Percentiles rank a stretch among this genome's conserved stretches.
Evolutionary conservation across 2,888 invertebrate genomes (phyloP).

Genomic region (Drosophila testacea): DNA sequence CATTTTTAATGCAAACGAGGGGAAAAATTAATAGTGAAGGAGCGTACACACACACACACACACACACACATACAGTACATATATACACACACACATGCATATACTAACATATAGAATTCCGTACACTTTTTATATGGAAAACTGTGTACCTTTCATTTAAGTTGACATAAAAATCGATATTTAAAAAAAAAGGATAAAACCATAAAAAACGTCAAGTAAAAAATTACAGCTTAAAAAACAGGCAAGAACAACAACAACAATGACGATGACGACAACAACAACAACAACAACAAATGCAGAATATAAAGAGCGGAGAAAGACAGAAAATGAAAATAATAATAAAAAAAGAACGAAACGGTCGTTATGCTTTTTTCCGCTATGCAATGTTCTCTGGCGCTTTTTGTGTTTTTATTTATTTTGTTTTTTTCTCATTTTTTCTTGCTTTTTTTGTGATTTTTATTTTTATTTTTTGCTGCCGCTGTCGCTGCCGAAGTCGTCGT

Average conservation of each 20-base stretch:
- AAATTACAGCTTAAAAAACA: slow-evolving; percentile 79
- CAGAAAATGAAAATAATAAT: slow-evolving; percentile 78
- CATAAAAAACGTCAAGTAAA: slow-evolving; percentile 77
- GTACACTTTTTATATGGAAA: slow-evolving; percentile 67
- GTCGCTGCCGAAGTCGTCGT: slow-evolving; percentile 22
- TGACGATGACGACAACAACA: slow-evolving; percentile 15
- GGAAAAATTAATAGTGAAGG: slow-evolving; percentile 52
- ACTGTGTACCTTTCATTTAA: slow-evolving; percentile 81
- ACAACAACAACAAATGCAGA: slow-evolving; percentile 40
- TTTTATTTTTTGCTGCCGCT: slow-evolving; percentile 33
- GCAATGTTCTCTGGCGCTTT: slow-evolving; percentile 59
- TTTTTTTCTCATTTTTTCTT: slow-evolving; percentile 40
- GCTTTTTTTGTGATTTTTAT: slow-evolving; percentile 37
- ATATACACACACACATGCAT: slow-evolving; percentile 4
- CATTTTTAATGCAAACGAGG: slow-evolving; percentile 42
- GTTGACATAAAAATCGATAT: slow-evolving; percentile 82
- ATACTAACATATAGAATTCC: slow-evolving; percentile 48
- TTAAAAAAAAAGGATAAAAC: slow-evolving; percentile 76
- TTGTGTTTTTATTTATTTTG: slow-evolving; percentile 63
- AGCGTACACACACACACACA: slow-evolving; percentile 27
- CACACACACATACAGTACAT: background rate
- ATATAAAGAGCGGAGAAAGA: slow-evolving; percentile 69
- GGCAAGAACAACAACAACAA: slow-evolving; percentile 47
- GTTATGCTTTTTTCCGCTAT: slow-evolving; percentile 76
- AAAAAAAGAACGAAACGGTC: slow-evolving; percentile 78